A percentile compares a stretch with the other conserved stretches of the same genome.
Conservation (phyloP, 2,113 vertebrate genomes). For the Mobula birostris region DNA sequence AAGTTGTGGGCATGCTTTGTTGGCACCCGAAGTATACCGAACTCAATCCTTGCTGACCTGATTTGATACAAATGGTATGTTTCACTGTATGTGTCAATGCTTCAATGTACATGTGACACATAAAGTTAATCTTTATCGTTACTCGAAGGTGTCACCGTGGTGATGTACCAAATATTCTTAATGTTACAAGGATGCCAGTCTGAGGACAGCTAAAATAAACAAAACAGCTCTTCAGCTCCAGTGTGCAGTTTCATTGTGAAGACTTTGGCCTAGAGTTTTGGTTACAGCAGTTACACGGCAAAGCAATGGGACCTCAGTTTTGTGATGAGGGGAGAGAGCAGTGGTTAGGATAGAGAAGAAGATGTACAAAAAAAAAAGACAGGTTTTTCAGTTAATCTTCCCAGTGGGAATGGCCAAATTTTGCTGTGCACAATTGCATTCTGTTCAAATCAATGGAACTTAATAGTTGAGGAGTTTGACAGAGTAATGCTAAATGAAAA, state of each 20-base stretch:
- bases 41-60: no score
- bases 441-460: background rate
- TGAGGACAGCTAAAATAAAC: background rate
- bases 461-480: background rate
- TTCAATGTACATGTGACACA: no score
- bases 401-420: background rate
- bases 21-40: no score
- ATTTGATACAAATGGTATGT: no score
- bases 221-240: background rate
- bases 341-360: background rate
- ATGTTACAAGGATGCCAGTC: background rate
- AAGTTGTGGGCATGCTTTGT: no score
- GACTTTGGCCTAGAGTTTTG: background rate
- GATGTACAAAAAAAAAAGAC: background rate
- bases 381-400: background rate
- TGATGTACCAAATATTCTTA: background rate
- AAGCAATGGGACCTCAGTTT: no score
- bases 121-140: no score
- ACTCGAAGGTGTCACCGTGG: background rate
- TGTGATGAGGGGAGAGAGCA: no score
- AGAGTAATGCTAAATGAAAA: no score
- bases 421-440: background rate
- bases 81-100: no score
- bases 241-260: background rate
- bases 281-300: background rate